These are phyloP conservation scores for Virgularia gustaviana DNA, from an alignment of 92 coral and sea anemone species.

Conservation along the genomic window DNA sequence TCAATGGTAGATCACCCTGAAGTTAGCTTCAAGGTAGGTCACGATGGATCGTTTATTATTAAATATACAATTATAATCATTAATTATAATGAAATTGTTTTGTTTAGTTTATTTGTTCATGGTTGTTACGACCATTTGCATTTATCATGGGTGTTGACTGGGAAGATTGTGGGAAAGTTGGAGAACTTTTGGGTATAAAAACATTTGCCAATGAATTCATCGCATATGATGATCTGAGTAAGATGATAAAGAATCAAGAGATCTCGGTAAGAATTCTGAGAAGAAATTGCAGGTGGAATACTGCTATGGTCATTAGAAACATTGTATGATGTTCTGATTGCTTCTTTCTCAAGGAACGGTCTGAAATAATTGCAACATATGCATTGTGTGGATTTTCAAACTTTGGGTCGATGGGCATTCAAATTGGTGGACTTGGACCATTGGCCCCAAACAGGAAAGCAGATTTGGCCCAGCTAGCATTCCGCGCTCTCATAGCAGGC, in stretches of 20 bases:
- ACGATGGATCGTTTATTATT: neutral
- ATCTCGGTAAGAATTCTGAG: constrained; percentile 62
- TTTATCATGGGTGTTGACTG: constrained; percentile 89
- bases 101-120: constrained; percentile 45
- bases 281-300: too few species aligned
- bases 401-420: constrained; percentile 70
- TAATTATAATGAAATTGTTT: neutral
- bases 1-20: constrained; percentile 80
- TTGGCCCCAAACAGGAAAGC: constrained; percentile 75
- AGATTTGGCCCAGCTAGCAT: constrained; percentile 73
- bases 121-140: constrained; percentile 60
- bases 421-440: constrained; percentile 85
- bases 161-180: constrained; percentile 81
- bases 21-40: constrained; percentile 73
- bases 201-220: constrained; percentile 87
- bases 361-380: constrained; percentile 82
- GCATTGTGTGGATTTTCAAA: constrained; percentile 92
- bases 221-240: constrained; percentile 67
- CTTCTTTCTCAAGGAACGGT: constrained; percentile 60
- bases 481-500: constrained; percentile 86
- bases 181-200: constrained; percentile 83
- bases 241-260: constrained; percentile 41
- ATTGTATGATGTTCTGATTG: neutral
- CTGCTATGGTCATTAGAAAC: too few species aligned
- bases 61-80: neutral